Conservation (phyloP, 1,140 invertebrate genomes). For the Drosophila kepulauana region DNA sequence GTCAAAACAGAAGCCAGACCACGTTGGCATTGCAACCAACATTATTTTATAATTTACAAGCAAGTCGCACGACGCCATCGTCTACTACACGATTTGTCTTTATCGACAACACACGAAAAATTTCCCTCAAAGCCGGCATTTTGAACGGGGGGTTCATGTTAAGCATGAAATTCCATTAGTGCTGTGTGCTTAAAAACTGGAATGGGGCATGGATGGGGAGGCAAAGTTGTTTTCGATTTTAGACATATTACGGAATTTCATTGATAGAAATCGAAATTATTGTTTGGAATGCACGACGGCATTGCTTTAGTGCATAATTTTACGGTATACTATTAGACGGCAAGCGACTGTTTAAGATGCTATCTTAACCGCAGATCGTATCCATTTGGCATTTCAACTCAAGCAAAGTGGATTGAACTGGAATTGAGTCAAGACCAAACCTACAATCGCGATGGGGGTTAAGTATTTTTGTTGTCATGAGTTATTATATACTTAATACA, state of each 20-base stretch:
- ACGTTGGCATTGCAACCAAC: constrained; percentile 69
- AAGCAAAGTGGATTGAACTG: constrained; percentile 8
- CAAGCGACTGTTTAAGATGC: neutral
- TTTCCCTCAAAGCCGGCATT: neutral
- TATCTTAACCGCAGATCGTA: constrained; percentile 6
- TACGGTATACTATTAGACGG: constrained; percentile 21
- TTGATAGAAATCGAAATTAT: constrained; percentile 75
- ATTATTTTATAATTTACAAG: constrained; percentile 83
- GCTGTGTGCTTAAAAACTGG: neutral
- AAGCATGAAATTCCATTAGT: constrained; percentile 71
- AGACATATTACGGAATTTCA: constrained; percentile 51
- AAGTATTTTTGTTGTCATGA: no score
- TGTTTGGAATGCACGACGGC: constrained; percentile 18
- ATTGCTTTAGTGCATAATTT: constrained; percentile 45
- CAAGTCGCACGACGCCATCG: constrained; percentile 61
- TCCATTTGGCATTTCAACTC: constrained; percentile 2
- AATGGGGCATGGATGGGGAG: no score
- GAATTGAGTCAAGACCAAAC: neutral
- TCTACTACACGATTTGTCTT: constrained; percentile 73
- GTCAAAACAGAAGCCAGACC: constrained; percentile 55
- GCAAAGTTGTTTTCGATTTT: constrained; percentile 29
- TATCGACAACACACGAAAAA: constrained; percentile 59
- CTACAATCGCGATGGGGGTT: no score
- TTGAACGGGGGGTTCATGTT: constrained; percentile 1
- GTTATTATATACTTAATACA: no score